Base-by-base conservation (phyloP, 1,140 invertebrate species). In the Mya arenaria region DNA sequence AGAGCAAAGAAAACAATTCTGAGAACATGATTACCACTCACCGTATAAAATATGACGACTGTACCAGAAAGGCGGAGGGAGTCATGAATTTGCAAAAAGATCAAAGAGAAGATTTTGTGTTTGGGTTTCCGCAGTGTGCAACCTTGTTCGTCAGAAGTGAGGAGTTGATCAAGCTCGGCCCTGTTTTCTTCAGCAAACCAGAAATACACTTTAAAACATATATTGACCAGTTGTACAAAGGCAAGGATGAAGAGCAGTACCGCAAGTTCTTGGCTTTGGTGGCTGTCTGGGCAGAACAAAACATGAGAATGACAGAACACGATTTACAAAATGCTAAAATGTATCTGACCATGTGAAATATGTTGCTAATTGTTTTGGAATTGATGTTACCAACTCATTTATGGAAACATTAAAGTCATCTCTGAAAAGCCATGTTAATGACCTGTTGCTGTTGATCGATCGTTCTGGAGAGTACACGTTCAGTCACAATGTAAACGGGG, bases 111-210 rank as follows among this genome's bases (percentile, higher is more conserved):
- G 34, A 68, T 23, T 65, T 78, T 66, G 10, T 66, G 4, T 78
- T 78, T 36, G 74, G 74, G 13, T 78, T 78, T 37, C 74, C 74
- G n/a, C 48, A 78, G 30, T 78, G 74, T 56, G 60, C 44, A 1
- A 32, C 39, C 15, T 63, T 78, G 74, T 78, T 78, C 56, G 74
- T 68, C 6, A 65, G 62, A 56, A 78, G 52, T 44, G 25, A 52
- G 17, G 13, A 30, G 8, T 34, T 78, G 74, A 25, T 17, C 17
- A 36, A 66, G 2, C 25, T 2, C 0, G 74, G 74, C 4, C 41
- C 60, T 30, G 6, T 1, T 23, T 78, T 78, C 37, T 78, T 78
- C 44, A 28, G 66, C n/a, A 78, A 78, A 34, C 74, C 74, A 32
- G 74, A 52, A 1, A 4, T 17, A 1, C 32, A 63, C n/a, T 78